Percentiles rank a stretch among this genome's conserved stretches.
Conservation (phyloP, 2,797 vertebrate genomes). For the Merluccius polli region DNA sequence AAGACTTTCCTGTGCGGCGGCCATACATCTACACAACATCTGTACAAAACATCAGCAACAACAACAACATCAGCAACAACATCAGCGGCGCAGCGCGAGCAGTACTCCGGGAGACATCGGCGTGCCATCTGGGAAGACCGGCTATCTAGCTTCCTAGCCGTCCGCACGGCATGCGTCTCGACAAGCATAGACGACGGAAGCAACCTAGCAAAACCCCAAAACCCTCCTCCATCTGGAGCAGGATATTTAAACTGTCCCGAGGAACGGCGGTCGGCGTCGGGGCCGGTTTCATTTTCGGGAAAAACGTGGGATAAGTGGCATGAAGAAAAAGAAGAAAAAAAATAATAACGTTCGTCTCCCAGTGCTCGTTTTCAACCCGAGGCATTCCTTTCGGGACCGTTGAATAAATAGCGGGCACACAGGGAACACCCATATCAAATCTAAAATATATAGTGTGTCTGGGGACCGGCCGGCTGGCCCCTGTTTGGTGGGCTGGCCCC, state of each 20-base stretch:
- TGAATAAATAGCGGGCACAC: constrained; percentile 25
- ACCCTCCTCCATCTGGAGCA: background rate
- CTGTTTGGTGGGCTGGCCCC: constrained; percentile 16
- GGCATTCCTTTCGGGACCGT: constrained; percentile 18
- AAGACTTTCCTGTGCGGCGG: background rate
- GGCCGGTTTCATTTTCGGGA: background rate
- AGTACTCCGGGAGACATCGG: background rate
- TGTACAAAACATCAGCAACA: constrained; percentile 3
- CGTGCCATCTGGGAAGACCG: background rate
- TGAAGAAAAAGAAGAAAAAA: too few relatives aligned
- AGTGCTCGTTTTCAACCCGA: constrained; percentile 1
- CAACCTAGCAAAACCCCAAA: background rate
- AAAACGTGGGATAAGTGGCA: constrained; percentile 11
- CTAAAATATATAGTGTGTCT: constrained; percentile 11
- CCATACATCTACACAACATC: constrained; percentile 9
- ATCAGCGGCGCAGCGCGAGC: background rate
- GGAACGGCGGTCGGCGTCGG: background rate
- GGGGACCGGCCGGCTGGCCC: constrained; percentile 19
- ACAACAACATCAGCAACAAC: background rate
- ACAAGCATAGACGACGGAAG: background rate
- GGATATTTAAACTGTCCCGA: background rate
- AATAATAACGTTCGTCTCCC: too few relatives aligned
- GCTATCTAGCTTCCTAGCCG: background rate
- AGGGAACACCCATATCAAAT: constrained; percentile 33
- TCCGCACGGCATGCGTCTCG: background rate